These are phyloP conservation scores for Aegithalos caudatus DNA, from an alignment of 2,113 vertebrate species.

Conservation along the genomic window DNA sequence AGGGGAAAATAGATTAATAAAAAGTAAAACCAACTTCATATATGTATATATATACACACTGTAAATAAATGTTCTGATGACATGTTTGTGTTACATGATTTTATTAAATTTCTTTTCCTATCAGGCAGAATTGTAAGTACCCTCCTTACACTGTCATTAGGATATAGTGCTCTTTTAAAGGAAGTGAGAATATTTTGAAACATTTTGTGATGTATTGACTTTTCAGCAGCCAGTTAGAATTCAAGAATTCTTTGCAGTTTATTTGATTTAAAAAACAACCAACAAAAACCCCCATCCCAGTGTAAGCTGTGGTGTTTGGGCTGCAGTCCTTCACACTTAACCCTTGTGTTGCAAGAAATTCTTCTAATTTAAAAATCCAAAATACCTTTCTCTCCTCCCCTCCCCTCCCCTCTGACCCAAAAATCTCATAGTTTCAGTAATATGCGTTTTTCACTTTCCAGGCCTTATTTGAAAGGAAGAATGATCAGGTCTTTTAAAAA, in stretches of 20 bases:
- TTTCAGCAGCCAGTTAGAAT: neutral
- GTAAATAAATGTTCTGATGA: constrained; percentile 30
- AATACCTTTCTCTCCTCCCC: neutral
- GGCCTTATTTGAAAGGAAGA: neutral
- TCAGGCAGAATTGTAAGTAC: neutral
- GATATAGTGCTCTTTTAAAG: neutral
- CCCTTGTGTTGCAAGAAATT: neutral
- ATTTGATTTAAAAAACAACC: neutral
- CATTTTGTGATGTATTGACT: neutral
- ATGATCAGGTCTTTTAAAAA: neutral
- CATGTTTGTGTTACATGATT: neutral
- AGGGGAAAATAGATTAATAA: neutral
- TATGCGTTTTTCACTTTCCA: neutral
- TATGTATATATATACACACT: neutral
- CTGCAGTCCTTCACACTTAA: neutral
- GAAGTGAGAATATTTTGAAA: neutral
- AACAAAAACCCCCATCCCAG: neutral
- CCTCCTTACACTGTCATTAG: neutral
- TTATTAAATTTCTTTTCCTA: neutral
- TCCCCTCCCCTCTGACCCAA: neutral
- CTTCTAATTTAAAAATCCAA: neutral
- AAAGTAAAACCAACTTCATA: neutral
- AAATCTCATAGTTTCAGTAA: neutral
- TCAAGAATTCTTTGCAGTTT: neutral
- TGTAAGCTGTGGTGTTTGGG: neutral